Conservation (phyloP, 1,140 invertebrate species). For the Chironomus tepperi region DNA sequence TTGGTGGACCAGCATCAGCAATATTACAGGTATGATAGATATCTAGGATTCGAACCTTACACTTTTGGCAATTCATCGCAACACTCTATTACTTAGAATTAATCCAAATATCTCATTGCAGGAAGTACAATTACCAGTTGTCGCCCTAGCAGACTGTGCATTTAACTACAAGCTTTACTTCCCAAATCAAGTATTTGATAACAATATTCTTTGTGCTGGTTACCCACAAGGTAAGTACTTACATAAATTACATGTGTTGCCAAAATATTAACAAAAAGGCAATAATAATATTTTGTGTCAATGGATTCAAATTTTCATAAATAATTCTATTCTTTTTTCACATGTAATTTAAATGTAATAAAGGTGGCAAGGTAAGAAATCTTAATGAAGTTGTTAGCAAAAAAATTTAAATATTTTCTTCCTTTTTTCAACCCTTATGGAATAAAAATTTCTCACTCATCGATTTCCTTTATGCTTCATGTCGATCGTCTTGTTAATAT, state of each 20-base stretch:
- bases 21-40: conserved; percentile 42
- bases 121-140: conserved; percentile 61
- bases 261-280: no score
- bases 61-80: no score
- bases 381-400: background rate
- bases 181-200: conserved; percentile 49
- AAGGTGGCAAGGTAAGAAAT: background rate
- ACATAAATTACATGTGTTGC: background rate
- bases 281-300: conserved; percentile 1
- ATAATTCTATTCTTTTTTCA: background rate
- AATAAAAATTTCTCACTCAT: background rate
- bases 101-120: background rate
- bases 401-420: background rate
- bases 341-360: background rate
- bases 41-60: no score
- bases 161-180: conserved; percentile 50
- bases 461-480: no score
- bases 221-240: conserved; percentile 41
- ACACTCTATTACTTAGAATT: no score
- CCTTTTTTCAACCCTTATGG: background rate
- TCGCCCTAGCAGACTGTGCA: conserved; percentile 52
- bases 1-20: conserved; percentile 50
- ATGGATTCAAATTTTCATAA: background rate
- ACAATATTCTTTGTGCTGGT: conserved; percentile 61
- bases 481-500: conserved; percentile 4